Conservation (phyloP, 2,888 invertebrate species). For the Archips xylosteana region DNA sequence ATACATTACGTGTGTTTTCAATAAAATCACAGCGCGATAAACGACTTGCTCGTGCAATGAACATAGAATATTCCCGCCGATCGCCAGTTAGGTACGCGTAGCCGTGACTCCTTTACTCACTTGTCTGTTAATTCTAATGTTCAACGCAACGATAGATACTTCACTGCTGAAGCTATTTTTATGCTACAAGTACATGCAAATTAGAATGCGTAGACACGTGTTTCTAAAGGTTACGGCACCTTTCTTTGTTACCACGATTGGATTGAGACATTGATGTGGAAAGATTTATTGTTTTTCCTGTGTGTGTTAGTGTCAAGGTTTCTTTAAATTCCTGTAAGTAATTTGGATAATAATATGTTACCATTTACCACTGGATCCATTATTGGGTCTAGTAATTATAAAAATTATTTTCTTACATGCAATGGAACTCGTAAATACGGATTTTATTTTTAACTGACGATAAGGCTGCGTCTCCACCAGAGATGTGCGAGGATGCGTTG, state of each 20-base stretch:
- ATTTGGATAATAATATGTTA: neutral
- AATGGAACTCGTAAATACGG: neutral
- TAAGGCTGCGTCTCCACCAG: too few relatives aligned
- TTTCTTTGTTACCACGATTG: conserved; percentile 28
- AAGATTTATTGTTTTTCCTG: conserved; percentile 34
- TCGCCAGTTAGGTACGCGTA: too few relatives aligned
- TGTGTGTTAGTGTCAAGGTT: conserved; percentile 26
- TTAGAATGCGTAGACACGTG: conserved; percentile 33
- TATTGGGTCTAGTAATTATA: neutral
- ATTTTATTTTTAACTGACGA: too few relatives aligned
- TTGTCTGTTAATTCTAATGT: conserved; percentile 22
- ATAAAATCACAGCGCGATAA: neutral
- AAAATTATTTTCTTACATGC: neutral
- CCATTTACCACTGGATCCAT: neutral
- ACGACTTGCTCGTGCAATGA: neutral
- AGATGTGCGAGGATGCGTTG: too few relatives aligned
- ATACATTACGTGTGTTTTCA: neutral
- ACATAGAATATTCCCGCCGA: neutral
- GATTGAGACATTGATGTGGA: conserved; percentile 31
- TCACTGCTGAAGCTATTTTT: conserved; percentile 33
- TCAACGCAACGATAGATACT: conserved; percentile 24
- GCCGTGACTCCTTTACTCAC: conserved; percentile 11
- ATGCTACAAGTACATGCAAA: conserved; percentile 8
- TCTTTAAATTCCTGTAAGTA: neutral
- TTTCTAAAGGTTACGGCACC: conserved; percentile 14